Evolutionary conservation across 2,888 invertebrate species (phyloP), one percentile per base, ranked within the genome.

Genomic region (Synergus gifuensis): DNA sequence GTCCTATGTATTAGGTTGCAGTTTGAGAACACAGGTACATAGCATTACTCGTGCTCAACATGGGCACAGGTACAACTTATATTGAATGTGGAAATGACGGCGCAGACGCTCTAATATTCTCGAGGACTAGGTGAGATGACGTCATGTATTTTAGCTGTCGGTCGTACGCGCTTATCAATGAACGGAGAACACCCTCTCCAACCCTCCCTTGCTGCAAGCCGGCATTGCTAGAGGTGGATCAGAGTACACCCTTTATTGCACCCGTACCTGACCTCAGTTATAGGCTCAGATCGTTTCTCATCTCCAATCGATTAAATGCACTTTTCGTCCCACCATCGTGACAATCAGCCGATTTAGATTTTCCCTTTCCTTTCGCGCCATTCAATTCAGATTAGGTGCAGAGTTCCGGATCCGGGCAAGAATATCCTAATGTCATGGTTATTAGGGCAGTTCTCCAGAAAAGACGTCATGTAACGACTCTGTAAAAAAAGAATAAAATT

Each of bases 121-220:
- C 14, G 46, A 66, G 66, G 66, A 44, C 22, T 42, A 67, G 12
- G 46, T 44, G 46, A 46, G 18, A 22, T 67, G 46, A 67, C 67
- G 67, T 46, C 67, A 67, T 46, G 67, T 44, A 67, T 67, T 67
- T 83, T 79, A 81, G 79, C 80, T 76, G 80, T 81, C 79, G 81
- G 80, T 80, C 82, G 83, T 84, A 85, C 83, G 85, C 85, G 89
- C 88, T 90, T 90, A 90, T 90, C 90, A 90, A 90, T 90, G 90
- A 90, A 90, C 89, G 90, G 66, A 79, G 76, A 78, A 64, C 78
- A 58, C 76, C 79, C 22, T 28, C 69, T 67, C 76, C 78, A 36
- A 58, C 18, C 63, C 49, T 28, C 73, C 22, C 80, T 79, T 28
- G 22, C 22, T 76, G 67, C 80, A 77, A 67, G 63, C 77, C 49